These are phyloP conservation scores for Candoia aspera DNA, from an alignment of 2,113 vertebrate species.

Conservation along the genomic window DNA sequence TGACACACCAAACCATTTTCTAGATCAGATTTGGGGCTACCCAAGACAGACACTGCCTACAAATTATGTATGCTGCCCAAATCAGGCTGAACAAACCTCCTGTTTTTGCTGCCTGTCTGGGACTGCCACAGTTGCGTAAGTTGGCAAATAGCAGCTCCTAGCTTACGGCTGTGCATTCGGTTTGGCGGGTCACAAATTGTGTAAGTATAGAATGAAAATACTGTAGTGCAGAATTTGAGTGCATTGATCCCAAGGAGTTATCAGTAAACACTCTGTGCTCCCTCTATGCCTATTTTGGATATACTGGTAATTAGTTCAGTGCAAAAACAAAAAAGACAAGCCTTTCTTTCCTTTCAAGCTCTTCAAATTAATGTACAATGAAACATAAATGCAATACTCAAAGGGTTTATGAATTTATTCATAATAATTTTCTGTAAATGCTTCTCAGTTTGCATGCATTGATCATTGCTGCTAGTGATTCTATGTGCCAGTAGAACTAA, in stretches of 20 bases:
- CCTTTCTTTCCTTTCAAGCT: slow-evolving; percentile 67
- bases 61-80: neutral
- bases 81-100: neutral
- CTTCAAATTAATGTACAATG: slow-evolving; percentile 72
- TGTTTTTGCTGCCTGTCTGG: neutral
- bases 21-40: neutral
- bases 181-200: slow-evolving; percentile 27
- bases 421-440: slow-evolving; percentile 85
- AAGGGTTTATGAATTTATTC: slow-evolving; percentile 84
- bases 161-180: neutral
- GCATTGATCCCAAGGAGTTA: slow-evolving; percentile 54
- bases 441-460: slow-evolving; percentile 87
- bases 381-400: slow-evolving; percentile 81
- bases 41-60: neutral
- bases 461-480: slow-evolving; percentile 88
- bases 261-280: slow-evolving; percentile 54
- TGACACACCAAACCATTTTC: slow-evolving; percentile 29
- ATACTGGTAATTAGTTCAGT: slow-evolving; percentile 56
- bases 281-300: slow-evolving; percentile 52
- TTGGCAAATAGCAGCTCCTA: neutral
- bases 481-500: slow-evolving; percentile 85
- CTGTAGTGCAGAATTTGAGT: slow-evolving; percentile 36
- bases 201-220: slow-evolving; percentile 50
- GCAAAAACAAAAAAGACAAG: slow-evolving; percentile 48
- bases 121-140: neutral